A percentile compares a stretch with the other conserved stretches of the same genome.
Evolutionary conservation across 2,113 vertebrate genomes (phyloP).

Genomic region (Neopipo cinnamomea): DNA sequence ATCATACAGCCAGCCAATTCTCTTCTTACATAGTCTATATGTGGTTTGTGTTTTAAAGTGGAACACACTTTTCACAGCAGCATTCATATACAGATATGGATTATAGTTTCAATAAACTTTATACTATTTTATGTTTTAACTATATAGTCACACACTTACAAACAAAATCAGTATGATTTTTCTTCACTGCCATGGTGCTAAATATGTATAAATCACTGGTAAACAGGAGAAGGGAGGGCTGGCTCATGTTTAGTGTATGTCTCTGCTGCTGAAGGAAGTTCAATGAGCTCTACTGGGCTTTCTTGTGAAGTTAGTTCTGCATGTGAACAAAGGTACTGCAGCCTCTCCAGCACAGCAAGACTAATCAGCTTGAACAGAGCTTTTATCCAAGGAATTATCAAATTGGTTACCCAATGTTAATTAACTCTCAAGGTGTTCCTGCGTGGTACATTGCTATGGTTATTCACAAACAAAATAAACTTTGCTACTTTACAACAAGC

Average conservation of each 20-base stretch:
- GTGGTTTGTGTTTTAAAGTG: background rate
- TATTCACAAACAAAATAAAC: constrained; percentile 5
- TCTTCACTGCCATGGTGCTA: background rate
- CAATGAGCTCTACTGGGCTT: background rate
- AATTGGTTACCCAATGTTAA: background rate
- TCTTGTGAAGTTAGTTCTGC: background rate
- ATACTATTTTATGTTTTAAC: background rate
- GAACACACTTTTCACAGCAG: background rate
- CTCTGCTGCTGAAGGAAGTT: background rate
- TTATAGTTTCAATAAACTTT: background rate
- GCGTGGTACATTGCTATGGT: background rate
- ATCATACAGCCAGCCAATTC: background rate
- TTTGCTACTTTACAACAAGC: background rate
- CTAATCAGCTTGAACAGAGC: background rate
- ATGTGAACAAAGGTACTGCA: background rate
- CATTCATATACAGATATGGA: background rate
- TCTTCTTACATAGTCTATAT: background rate
- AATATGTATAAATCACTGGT: background rate
- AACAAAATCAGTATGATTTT: background rate
- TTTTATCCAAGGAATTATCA: constrained; percentile 25
- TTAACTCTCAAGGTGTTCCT: background rate
- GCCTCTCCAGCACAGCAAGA: background rate
- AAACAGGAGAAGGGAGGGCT: background rate
- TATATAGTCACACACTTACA: background rate
- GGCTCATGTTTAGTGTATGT: background rate